These are phyloP conservation scores for Gopherus evgoodei DNA, from an alignment of 2,113 vertebrate genomes.

Conservation along the genomic window DNA sequence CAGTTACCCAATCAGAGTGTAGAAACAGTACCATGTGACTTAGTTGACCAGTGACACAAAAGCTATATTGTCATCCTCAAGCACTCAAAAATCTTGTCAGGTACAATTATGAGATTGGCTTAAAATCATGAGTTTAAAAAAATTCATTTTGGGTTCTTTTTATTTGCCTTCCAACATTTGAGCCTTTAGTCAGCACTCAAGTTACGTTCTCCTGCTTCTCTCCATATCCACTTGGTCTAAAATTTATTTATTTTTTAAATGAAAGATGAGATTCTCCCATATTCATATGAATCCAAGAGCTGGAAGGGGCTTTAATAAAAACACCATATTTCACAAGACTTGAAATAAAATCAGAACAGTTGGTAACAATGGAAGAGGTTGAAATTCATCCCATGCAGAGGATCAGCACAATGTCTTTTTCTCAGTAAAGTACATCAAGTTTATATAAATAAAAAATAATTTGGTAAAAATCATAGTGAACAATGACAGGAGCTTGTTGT, in stretches of 20 bases:
- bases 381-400: not conserved
- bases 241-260: not conserved
- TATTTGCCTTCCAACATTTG: not conserved
- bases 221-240: not conserved
- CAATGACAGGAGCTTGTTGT: not conserved
- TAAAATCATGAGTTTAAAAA: not conserved
- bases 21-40: not conserved
- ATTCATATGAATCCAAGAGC: not conserved
- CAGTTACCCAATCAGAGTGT: not conserved
- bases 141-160: not conserved
- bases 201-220: not conserved
- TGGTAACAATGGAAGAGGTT: not conserved
- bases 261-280: not conserved
- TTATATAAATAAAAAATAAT: not conserved
- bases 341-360: not conserved
- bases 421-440: not conserved
- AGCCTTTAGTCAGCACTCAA: not conserved
- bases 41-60: not conserved
- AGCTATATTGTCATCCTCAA: not conserved
- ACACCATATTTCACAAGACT: not conserved
- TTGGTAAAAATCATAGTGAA: not conserved
- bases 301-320: not conserved
- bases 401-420: not conserved
- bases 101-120: not conserved
- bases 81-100: not conserved